Evolutionary conservation across 1,140 invertebrate genomes (phyloP).

Genomic region (Heliconius nattereri): DNA sequence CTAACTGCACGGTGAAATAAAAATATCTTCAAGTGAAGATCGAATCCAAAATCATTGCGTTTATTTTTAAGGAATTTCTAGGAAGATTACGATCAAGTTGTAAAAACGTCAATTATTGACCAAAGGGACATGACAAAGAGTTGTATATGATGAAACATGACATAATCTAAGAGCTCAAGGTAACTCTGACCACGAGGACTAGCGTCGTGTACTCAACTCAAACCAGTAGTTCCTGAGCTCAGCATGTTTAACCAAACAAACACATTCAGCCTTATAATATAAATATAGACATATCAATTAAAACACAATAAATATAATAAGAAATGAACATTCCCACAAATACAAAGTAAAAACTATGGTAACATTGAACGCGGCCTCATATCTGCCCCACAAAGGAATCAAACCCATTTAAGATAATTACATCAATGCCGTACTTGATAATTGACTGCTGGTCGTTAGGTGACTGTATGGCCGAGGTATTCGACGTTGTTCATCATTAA

Average conservation of each 20-base stretch:
- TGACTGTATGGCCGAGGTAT: not conserved
- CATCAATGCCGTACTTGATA: slow-evolving; percentile 8
- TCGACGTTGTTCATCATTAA: not conserved
- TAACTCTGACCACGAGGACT: too few relatives aligned
- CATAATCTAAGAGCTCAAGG: too few relatives aligned
- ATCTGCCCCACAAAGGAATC: slow-evolving; percentile 19
- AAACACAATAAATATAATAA: not conserved
- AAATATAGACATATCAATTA: not conserved
- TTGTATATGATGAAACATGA: not conserved
- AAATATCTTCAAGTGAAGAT: too few relatives aligned
- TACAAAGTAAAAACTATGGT: not conserved
- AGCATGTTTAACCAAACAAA: too few relatives aligned
- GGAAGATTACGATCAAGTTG: too few relatives aligned
- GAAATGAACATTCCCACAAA: not conserved
- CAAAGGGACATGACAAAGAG: not conserved
- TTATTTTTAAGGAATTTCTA: too few relatives aligned
- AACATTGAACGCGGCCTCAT: not conserved
- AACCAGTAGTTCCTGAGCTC: too few relatives aligned
- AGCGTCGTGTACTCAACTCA: too few relatives aligned
- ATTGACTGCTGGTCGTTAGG: slow-evolving; percentile 11
- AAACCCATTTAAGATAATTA: slow-evolving; percentile 23
- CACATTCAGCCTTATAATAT: too few relatives aligned
- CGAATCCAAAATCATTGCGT: too few relatives aligned
- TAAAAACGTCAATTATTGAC: too few relatives aligned
- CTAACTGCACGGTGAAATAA: too few relatives aligned